These are phyloP conservation scores for Cryptosula pallasiana DNA, from an alignment of 2,888 invertebrate species.

Conservation along the genomic window DNA sequence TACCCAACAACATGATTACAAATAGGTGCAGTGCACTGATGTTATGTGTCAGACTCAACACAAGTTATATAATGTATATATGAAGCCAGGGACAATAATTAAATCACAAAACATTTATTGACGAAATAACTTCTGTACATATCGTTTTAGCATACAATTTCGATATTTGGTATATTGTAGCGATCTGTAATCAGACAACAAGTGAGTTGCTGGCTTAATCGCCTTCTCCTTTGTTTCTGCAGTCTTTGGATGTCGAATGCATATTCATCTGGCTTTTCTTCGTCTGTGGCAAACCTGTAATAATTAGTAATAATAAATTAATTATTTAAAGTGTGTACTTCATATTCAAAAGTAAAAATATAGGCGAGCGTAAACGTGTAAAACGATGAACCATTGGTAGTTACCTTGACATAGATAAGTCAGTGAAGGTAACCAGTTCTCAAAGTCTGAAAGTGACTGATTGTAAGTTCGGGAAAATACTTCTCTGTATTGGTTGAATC, in stretches of 20 bases:
- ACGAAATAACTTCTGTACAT: too few species aligned
- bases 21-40: too few species aligned
- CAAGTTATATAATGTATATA: too few species aligned
- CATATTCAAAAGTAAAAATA: too few species aligned
- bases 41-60: too few species aligned
- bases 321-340: too few species aligned
- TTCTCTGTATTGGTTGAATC: constrained; percentile 13
- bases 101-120: not conserved
- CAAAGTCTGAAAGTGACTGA: not conserved
- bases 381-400: too few species aligned
- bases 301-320: too few species aligned
- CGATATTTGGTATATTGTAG: too few species aligned
- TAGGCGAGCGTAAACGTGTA: too few species aligned
- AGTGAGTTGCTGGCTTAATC: not conserved
- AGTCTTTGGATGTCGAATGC: not conserved
- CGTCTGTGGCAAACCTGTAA: not conserved
- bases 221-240: not conserved
- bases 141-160: too few species aligned
- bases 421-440: constrained; percentile 21
- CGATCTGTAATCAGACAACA: not conserved
- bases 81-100: too few species aligned
- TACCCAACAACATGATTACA: not conserved
- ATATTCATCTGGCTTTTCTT: not conserved
- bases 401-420: constrained; percentile 1
- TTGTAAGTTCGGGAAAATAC: constrained; percentile 4